Evolutionary conservation across 2,888 invertebrate genomes (phyloP), one percentile per base, ranked within the genome.

Genomic region (Dichetophora obliterata): DNA sequence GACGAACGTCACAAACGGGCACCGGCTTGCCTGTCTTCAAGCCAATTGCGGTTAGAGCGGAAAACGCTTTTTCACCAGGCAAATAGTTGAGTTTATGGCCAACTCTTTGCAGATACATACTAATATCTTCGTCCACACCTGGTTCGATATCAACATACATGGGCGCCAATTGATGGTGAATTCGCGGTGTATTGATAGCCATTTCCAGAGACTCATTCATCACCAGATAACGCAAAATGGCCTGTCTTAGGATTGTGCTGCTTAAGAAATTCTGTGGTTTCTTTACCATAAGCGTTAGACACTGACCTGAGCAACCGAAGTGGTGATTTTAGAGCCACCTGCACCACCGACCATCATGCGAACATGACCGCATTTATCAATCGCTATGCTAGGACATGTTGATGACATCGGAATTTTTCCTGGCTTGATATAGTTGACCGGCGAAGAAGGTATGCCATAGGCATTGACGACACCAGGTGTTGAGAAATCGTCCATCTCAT

Each of bases 401-500:
- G 97, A 97, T 48, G 97, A 97, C 83, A 97, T 90, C 0, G 98
- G 96, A 59, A 95, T 91, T 85, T 96, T 95, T 4, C 94, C 94
- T 0, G 97, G 95, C 48, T 89, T 90, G 59, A 98, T 94, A 86
- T 93, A 94, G 90, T 98, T 98, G 0, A 94, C 93, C 0, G 93
- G 93, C 1, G 95, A 95, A 0, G 97, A 94, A 0, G 95, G 95
- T 73, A 96, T 88, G 0, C 93, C 93, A 85, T 93, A 96, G 0
- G 91, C 89, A 81, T 93, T 96, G 83, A 94, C 94, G 0, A 91
- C 91, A 31, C 93, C 93, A 0, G 96, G 95, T 0, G 94, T 93
- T 0, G 97, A 95, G 88, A 98, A 98, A 87, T 98, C 98, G 84
- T 98, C 97, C 98, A 99, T 98, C 83, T 96, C 95, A 86, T 97